Evolutionary conservation across 2,113 vertebrate genomes (phyloP), one percentile per base, ranked within the genome.

Genomic region (Stercorarius parasiticus): DNA sequence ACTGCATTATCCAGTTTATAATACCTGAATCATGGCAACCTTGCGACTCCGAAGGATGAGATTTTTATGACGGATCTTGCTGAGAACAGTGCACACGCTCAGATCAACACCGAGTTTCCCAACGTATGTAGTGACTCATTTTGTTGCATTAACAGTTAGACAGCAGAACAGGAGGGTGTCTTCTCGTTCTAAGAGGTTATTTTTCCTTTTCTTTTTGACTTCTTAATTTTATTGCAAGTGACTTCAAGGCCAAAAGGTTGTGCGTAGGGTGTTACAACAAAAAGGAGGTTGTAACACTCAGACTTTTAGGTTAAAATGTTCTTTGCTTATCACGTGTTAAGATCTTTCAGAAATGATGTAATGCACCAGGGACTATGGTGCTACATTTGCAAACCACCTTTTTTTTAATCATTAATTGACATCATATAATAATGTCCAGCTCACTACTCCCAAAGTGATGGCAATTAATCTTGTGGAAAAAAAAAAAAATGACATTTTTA

Each of bases 271-370:
- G 43, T 95, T 95, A 86, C 56, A 86, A 88, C 67, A 83, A 92
- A 96, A 93, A 81, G 13, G n/a, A 96, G 93, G 58, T 96, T 94
- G 93, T 96, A 96, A 92, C 42, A 93, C 67, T 90, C 89, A 53
- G 93, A 96, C 94, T 95, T 90, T 81, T 94, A 95, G 77, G 97
- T 95, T 95, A 96, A 94, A 97, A 91, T 93, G 82, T 92, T 94
- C 82, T 72, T 88, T 91, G 32, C 86, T 96, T 95, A 95, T 94
- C 83, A 86, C 81, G 69, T 94, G 73, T 90, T 94, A 80, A 82
- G 90, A 90, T 96, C 67, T 95, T 96, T 97, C 81, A 97, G 91
- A 69, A 94, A 74, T 91, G 90, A 96, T 96, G 85, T 80, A 95
- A 86, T 94, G 65, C 77, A 96, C 92, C 38, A 89, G 82, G 69